phyloP scores from a whole-genome alignment of 2,888 invertebrate genomes.

The Itoplectis maculator region DNA sequence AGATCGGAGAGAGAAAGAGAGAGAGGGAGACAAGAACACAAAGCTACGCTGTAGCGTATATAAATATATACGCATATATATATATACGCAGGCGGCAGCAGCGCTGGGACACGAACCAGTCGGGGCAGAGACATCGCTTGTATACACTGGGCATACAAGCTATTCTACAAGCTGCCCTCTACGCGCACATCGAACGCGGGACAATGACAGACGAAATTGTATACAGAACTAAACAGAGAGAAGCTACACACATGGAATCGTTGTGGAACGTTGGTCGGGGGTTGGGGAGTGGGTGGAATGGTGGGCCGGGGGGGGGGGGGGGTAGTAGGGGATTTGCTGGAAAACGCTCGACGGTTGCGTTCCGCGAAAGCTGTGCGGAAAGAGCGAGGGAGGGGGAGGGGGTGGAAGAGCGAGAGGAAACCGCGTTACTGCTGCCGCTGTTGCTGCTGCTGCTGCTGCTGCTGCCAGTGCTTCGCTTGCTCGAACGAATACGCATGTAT shows the following conservation, averaged over 20 bases:
- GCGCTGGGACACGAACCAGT: slow-evolving; percentile 15
- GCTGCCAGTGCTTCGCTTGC: slow-evolving; percentile 36
- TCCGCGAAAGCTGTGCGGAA: background rate
- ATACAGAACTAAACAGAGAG: slow-evolving; percentile 30
- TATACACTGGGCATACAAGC: slow-evolving; percentile 55
- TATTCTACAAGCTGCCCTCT: slow-evolving; percentile 39
- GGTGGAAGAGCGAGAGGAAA: background rate
- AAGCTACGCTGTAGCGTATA: background rate
- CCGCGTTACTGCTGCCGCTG: slow-evolving; percentile 27
- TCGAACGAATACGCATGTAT: slow-evolving; percentile 36
- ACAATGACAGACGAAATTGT: slow-evolving; percentile 30
- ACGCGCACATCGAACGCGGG: slow-evolving; percentile 4
- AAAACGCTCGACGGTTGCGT: slow-evolving; percentile 18
- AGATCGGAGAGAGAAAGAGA: slow-evolving; percentile 13
- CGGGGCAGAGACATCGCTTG: slow-evolving; percentile 36
- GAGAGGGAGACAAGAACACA: no score
- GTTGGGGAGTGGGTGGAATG: background rate
- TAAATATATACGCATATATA: background rate
- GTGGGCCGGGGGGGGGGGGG: background rate
- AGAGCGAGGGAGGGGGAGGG: background rate
- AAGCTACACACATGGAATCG: slow-evolving; percentile 12
- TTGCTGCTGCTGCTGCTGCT: slow-evolving; percentile 11
- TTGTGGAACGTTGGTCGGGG: background rate
- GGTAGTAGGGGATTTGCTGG: slow-evolving; percentile 14
- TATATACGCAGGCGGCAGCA: background rate